Percentiles rank a stretch among this genome's conserved stretches.
Conservation (phyloP, 2,888 invertebrate species). For the Ellobium chinense region DNA sequence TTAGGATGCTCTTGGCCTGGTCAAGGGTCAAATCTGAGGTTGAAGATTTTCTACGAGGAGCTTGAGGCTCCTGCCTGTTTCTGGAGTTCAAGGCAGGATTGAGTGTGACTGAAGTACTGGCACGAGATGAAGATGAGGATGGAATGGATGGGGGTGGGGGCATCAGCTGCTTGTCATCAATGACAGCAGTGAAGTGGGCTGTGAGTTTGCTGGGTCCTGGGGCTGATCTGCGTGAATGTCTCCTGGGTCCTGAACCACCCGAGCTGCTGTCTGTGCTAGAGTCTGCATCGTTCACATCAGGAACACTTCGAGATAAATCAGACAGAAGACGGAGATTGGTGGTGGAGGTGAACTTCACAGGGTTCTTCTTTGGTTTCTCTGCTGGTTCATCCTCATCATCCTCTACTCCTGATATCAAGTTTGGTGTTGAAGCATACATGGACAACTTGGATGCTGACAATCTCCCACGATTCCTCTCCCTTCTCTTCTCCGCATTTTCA, state of each 20-base stretch:
- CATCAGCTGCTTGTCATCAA: constrained; percentile 34
- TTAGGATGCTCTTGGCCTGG: constrained; percentile 70
- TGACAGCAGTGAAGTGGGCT: neutral
- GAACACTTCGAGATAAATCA: constrained; percentile 56
- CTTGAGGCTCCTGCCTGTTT: neutral
- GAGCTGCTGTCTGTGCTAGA: constrained; percentile 37
- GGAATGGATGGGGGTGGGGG: constrained; percentile 37
- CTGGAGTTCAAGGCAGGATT: neutral
- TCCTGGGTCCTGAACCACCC: neutral
- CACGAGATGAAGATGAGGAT: neutral
- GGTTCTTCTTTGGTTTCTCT: constrained; percentile 13
- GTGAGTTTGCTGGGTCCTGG: neutral
- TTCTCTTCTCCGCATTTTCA: constrained; percentile 1
- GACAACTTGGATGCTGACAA: constrained; percentile 51
- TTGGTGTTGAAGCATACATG: constrained; percentile 63
- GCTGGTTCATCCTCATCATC: constrained; percentile 54
- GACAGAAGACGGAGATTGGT: constrained; percentile 49
- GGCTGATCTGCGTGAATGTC: neutral
- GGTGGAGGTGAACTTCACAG: constrained; percentile 5
- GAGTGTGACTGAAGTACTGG: neutral
- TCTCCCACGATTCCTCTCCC: neutral
- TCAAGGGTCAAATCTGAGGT: constrained; percentile 66
- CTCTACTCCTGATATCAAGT: constrained; percentile 50
- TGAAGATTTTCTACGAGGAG: constrained; percentile 29
- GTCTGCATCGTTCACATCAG: constrained; percentile 57